Evolutionary conservation across 2,113 vertebrate genomes (phyloP), one percentile per base, ranked within the genome.

Genomic region (Mus spicilegus): DNA sequence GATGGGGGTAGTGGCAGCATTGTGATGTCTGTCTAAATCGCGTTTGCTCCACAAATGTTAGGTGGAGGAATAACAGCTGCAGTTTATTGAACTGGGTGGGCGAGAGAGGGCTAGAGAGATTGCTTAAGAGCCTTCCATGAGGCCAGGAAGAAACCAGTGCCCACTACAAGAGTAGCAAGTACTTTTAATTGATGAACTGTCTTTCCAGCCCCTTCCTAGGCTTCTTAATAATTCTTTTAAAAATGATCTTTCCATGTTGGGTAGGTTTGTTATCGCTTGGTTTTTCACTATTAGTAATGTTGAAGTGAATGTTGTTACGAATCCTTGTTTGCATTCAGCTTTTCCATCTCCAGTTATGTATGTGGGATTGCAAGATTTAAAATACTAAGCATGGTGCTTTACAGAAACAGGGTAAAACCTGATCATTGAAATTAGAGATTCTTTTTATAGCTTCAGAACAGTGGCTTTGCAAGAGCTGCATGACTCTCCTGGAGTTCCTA

Each of bases 221-320:
- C n/a, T 63, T 61, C 20, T 39, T 63, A 24, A 24, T 56, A 33
- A 56, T 81, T n/a, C 5, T n/a, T 56, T 81, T 7, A 24, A 39
- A 39, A 58, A 82, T 26, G 24, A 46, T 49, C 16, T 65, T 28
- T 65, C 39, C 26, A 33, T 86, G 26, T 46, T 89, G 20, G 28
- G 51, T 6, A 75, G 49, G 16, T 39, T 4, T 1, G 9, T 81
- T 70, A 87, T 87, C 46, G 81, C 17, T 36, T 42, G 58, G 36
- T 42, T 76, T 76, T 39, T 89, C 49, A 33, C 4, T 42, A 19
- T 82, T 69, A 94, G 16, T 93, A 30, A 75, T 75, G 86, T n/a
- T 33, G 4, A 92, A 90, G 3, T 90, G 86, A 80, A 67, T 93
- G 87, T 87, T 89, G 94, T 58, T 85, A 36, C 54, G 22, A 39